Percentiles rank a stretch among this genome's conserved stretches.
phyloP scores from a whole-genome alignment of 2,888 invertebrate genomes.

The Candidula unifasciata region DNA sequence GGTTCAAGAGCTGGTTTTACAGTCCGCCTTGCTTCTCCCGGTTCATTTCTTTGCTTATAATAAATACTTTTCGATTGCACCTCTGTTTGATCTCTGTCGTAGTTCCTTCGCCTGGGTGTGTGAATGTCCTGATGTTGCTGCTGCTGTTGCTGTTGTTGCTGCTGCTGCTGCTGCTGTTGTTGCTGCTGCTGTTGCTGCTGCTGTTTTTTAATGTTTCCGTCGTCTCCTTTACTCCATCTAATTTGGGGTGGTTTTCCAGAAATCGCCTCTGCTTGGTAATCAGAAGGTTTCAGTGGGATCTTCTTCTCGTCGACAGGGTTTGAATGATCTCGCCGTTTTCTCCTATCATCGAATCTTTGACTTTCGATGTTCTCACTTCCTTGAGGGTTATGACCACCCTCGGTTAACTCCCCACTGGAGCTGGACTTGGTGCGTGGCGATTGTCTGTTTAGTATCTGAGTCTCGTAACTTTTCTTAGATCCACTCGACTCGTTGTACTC shows the following conservation, averaged over 20 bases:
- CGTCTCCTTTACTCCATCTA: background rate
- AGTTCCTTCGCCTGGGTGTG: background rate
- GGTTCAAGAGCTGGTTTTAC: background rate
- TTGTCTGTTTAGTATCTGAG: constrained; percentile 6
- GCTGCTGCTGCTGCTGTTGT: too few species aligned
- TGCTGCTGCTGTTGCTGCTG: too few species aligned
- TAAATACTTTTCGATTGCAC: background rate
- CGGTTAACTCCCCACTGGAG: background rate
- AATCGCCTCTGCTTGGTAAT: background rate
- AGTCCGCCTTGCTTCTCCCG: background rate
- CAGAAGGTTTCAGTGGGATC: background rate
- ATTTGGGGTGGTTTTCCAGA: background rate
- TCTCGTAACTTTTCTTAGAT: constrained; percentile 39
- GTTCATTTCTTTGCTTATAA: background rate
- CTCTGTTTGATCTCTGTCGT: background rate
- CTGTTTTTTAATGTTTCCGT: background rate
- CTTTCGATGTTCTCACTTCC: background rate
- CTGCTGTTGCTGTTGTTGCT: too few species aligned
- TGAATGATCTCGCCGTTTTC: background rate
- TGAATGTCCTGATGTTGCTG: background rate
- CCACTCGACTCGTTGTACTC: constrained; percentile 34
- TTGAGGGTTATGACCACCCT: background rate
- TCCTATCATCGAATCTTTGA: background rate
- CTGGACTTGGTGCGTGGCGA: constrained; percentile 3
- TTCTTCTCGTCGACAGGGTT: background rate